Base-by-base conservation (phyloP, 2,113 vertebrate species). In the Dissostichus mawsoni region DNA sequence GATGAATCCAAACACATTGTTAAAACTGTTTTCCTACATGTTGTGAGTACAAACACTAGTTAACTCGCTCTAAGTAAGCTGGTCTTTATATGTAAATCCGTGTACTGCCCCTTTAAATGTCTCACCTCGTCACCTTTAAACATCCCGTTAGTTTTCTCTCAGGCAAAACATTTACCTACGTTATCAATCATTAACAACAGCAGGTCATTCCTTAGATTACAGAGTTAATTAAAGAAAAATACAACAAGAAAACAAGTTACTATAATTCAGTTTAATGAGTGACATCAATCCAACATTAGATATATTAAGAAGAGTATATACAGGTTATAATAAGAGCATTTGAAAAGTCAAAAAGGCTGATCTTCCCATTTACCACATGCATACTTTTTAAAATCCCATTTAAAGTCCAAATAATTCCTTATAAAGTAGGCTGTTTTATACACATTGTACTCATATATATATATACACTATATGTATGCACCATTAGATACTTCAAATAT, bases 401-500 rank as follows among this genome's bases (percentile, higher is more conserved):
- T 69, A 23, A 64, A 25, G 52, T 62, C 62, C 14, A 44, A 52
- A 78, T 18, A 65, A 74, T 59, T 77, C 36, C 69, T 71, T 1
- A 5, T 47, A 18, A 63, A 64, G n/a, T 11, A 10, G 3, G 57
- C 33, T 65, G 20, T 41, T 16, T 36, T 20, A 17, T 13, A 62
- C 59, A 58, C 13, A 47, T 18, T 79, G 62, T 50, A 29, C 3
- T 3, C 3, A 29, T 29, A 29, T 29, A 52, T 55, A 63, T 66
- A 44, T 44, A 44, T 12, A n/a, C n/a, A 63, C 72, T 74, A 51
- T 72, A 29, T 33, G 4, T 61, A 57, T 25, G 83, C 86, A 91
- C 81, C 79, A 73, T 76, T 18, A 70, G 64, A 90, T 85, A 82
- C 93, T 94, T 95, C 93, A 90, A 86, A 47, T 77, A 82, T 53